phyloP scores from a whole-genome alignment of 2,888 invertebrate genomes.

The Apamea anceps region DNA sequence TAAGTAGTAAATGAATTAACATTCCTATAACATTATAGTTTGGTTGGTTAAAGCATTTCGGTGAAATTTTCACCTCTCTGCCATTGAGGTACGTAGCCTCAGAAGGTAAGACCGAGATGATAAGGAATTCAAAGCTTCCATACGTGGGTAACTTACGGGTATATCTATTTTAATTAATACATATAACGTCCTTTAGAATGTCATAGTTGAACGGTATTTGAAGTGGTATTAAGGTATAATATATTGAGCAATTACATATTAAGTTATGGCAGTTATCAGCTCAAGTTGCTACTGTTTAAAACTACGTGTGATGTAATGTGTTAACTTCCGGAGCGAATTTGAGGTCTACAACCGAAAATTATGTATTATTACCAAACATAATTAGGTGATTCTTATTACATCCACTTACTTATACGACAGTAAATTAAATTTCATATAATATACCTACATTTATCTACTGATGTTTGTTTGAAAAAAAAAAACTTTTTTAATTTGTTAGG shows the following conservation, averaged over 20 bases:
- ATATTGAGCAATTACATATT: conserved; percentile 47
- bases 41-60: conserved; percentile 45
- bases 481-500: no score
- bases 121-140: conserved; percentile 43
- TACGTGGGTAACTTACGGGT: conserved; percentile 14
- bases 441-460: no score
- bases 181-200: conserved; percentile 35
- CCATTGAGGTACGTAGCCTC: conserved; percentile 17
- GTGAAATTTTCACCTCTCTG: conserved; percentile 40
- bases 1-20: conserved; percentile 27
- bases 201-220: conserved; percentile 36
- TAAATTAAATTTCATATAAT: background rate
- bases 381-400: no score
- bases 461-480: no score
- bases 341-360: no score
- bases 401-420: no score
- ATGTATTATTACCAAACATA: background rate
- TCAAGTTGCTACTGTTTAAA: conserved; percentile 18
- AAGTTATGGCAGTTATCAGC: conserved; percentile 37
- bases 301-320: conserved; percentile 24
- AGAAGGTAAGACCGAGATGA: conserved; percentile 17
- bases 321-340: conserved; percentile 2
- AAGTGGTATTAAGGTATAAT: conserved; percentile 31
- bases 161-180: conserved; percentile 55
- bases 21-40: conserved; percentile 34